Conservation (phyloP, 1,140 invertebrate species). For the Polyergus mexicanus region DNA sequence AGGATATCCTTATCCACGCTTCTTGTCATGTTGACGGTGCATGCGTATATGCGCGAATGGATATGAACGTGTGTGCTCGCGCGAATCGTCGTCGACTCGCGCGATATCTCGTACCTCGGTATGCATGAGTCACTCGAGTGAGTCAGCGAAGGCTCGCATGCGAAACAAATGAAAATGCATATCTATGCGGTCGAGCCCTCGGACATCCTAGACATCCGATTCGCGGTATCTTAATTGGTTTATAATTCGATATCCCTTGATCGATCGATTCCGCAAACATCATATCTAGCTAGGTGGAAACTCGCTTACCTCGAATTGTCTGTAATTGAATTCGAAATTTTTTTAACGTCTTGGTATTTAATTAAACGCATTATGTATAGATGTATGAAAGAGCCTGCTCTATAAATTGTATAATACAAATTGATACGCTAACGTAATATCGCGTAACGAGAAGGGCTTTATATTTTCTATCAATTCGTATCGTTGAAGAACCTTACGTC, state of each 20-base stretch:
- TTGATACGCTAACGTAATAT: too few species aligned
- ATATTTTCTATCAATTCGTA: neutral
- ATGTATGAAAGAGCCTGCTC: neutral
- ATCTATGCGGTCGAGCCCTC: constrained; percentile 25
- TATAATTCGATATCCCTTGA: neutral
- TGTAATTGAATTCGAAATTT: neutral
- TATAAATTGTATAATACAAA: neutral
- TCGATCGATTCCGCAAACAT: constrained; percentile 17
- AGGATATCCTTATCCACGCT: constrained; percentile 53
- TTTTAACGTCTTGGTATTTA: neutral
- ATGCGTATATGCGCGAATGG: constrained; percentile 24
- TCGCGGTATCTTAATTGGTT: constrained; percentile 37
- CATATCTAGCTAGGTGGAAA: constrained; percentile 24
- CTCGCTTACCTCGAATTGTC: neutral
- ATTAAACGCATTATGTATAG: too few species aligned
- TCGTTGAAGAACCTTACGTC: neutral
- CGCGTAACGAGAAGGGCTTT: neutral
- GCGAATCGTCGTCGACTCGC: neutral
- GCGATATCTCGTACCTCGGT: constrained; percentile 23
- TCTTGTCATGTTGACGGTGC: constrained; percentile 42
- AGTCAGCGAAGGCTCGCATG: constrained; percentile 56
- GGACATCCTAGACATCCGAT: constrained; percentile 20
- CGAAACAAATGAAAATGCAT: constrained; percentile 62
- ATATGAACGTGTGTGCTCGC: constrained; percentile 36
- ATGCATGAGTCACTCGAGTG: constrained; percentile 34